phyloP scores from a whole-genome alignment of 1,140 invertebrate genomes.

The Aphis craccivora region DNA sequence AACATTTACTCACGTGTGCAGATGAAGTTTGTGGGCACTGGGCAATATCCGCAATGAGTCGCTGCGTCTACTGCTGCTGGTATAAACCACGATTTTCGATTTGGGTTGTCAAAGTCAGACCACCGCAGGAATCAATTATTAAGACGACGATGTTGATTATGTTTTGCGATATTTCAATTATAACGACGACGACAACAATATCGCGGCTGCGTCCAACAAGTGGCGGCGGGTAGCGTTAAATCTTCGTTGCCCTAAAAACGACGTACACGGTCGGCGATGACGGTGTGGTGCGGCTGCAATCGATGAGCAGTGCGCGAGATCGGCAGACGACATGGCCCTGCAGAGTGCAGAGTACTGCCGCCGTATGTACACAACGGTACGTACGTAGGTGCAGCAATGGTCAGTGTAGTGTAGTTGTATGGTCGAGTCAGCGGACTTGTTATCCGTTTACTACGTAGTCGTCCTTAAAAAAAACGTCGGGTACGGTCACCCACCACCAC shows the following conservation, averaged over 20 bases:
- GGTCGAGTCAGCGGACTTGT: background rate
- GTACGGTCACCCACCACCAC: too few relatives aligned
- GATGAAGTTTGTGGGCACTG: background rate
- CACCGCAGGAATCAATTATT: background rate
- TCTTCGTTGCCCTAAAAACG: background rate
- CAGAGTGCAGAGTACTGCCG: background rate
- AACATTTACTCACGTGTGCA: background rate
- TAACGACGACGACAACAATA: background rate
- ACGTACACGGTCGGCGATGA: background rate
- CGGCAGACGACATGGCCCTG: slow-evolving; percentile 9
- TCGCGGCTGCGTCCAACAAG: background rate
- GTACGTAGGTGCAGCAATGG: background rate
- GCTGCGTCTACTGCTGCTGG: background rate
- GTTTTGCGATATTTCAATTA: background rate
- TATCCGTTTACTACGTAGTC: background rate
- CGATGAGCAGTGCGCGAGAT: background rate
- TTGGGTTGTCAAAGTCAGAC: background rate
- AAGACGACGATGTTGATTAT: background rate
- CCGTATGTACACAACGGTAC: background rate
- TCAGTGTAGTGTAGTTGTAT: too few relatives aligned
- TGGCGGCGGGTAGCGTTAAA: background rate
- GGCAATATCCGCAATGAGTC: background rate
- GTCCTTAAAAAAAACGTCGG: background rate
- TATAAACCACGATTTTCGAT: background rate
- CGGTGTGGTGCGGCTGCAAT: background rate